Evolutionary conservation across 37 sponge, comb jelly and placozoan species (phyloP), one percentile per base, ranked within the genome.

Genomic region (Diacarnus erythraeanus): DNA sequence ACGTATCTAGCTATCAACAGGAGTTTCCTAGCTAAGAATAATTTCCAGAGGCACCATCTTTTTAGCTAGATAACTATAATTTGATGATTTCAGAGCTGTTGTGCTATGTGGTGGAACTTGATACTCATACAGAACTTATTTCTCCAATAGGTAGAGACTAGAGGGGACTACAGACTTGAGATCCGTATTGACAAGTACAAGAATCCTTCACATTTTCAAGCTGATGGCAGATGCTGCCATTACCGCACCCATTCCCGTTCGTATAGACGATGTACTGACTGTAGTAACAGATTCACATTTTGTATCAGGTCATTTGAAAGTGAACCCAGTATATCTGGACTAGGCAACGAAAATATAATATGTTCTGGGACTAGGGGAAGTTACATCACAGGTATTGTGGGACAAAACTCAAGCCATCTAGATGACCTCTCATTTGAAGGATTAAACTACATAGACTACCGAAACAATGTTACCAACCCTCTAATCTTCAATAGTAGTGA

Each of bases 91-190:
- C n/a, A n/a, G n/a, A n/a, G n/a, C n/a, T n/a, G n/a, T n/a, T n/a
- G n/a, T n/a, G n/a, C n/a, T n/a, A n/a, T n/a, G n/a, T n/a, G n/a
- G n/a, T n/a, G n/a, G n/a, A n/a, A n/a, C n/a, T n/a, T n/a, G n/a
- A n/a, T n/a, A n/a, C n/a, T n/a, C n/a, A n/a, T n/a, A n/a, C n/a
- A n/a, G n/a, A n/a, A n/a, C n/a, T n/a, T n/a, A n/a, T n/a, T n/a
- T n/a, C n/a, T n/a, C n/a, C n/a, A n/a, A 5, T 42, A 43, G 75
- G 58, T 5, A 21, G 3, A 30, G 22, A 23, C n/a, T 56, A 36
- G 29, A 47, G 51, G 75, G 51, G 75, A 23, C 34, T 65, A 31
- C 66, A 65, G 34, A 35, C 34, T 65, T 17, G 66, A 65, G 31
- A 30, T 65, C 34, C 31, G 9, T 30, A 17, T 65, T 3, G 9